phyloP scores from a whole-genome alignment of 2,797 vertebrate species.

The Ctenochaetus hawaiiensis region DNA sequence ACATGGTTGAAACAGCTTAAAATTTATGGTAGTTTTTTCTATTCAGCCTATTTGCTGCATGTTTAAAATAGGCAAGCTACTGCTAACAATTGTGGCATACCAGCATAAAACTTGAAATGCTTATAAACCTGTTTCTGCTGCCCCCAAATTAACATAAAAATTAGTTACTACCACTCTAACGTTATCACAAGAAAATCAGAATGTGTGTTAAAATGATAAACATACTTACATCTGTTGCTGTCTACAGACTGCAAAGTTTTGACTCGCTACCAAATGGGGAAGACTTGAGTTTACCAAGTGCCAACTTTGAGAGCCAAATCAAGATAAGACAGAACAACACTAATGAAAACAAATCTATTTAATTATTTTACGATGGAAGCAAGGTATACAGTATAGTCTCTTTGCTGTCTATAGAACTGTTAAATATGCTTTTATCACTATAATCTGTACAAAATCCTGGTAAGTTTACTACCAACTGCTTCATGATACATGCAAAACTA shows the following conservation, averaged over 20 bases:
- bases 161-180: neutral
- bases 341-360: conserved; percentile 44
- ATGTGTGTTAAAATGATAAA: neutral
- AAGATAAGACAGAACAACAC: conserved; percentile 36
- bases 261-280: conserved; percentile 19
- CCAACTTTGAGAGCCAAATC: conserved; percentile 29
- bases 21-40: neutral
- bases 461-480: conserved; percentile 10
- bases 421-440: neutral
- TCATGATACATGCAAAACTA: neutral
- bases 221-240: neutral
- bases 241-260: conserved; percentile 13
- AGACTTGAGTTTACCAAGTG: conserved; percentile 25
- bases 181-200: neutral
- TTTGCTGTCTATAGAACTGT: conserved; percentile 2
- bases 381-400: neutral
- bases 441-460: neutral
- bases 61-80: too few relatives aligned
- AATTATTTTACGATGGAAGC: conserved; percentile 13
- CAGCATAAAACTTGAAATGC: too few relatives aligned
- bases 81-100: too few relatives aligned
- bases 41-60: too few relatives aligned
- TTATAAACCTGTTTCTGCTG: neutral
- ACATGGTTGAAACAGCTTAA: neutral
- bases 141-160: neutral